phyloP scores from a whole-genome alignment of 2,888 invertebrate genomes.

The Ormyrus thymus region DNA sequence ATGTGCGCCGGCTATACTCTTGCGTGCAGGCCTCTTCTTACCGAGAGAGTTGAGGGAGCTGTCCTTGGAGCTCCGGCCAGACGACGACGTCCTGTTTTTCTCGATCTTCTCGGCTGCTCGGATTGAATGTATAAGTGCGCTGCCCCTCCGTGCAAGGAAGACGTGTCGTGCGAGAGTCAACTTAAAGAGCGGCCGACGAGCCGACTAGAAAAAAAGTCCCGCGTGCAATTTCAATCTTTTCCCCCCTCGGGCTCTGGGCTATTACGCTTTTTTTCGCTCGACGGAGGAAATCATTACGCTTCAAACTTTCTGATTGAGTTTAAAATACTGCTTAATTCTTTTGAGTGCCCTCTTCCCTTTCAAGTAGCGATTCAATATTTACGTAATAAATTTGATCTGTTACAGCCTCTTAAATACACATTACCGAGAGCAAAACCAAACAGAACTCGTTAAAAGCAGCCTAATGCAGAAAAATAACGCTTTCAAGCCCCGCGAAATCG shows the following conservation, averaged over 20 bases:
- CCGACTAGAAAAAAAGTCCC: not conserved
- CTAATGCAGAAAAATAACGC: too few relatives aligned
- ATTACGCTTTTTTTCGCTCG: not conserved
- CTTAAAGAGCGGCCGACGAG: too few relatives aligned
- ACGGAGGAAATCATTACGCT: too few relatives aligned
- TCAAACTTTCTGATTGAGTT: too few relatives aligned
- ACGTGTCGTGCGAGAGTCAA: conserved; percentile 2
- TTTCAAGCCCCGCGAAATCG: not conserved
- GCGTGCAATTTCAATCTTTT: conserved; percentile 17
- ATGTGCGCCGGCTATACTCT: not conserved
- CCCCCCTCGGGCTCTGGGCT: not conserved
- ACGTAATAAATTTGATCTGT: too few relatives aligned
- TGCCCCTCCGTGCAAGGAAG: not conserved
- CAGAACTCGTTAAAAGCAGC: too few relatives aligned
- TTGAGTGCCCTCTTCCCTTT: too few relatives aligned
- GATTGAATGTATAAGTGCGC: conserved; percentile 12
- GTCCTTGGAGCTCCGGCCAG: conserved; percentile 28
- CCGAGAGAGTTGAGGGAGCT: conserved; percentile 27
- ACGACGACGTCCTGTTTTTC: not conserved
- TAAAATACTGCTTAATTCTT: too few relatives aligned
- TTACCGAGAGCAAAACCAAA: too few relatives aligned
- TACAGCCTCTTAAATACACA: too few relatives aligned
- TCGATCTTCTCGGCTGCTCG: conserved; percentile 1
- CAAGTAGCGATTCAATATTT: too few relatives aligned
- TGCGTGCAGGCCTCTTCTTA: conserved; percentile 41